Base-by-base conservation (phyloP, 2,888 invertebrate genomes). In the Malthinus flaveolus region DNA sequence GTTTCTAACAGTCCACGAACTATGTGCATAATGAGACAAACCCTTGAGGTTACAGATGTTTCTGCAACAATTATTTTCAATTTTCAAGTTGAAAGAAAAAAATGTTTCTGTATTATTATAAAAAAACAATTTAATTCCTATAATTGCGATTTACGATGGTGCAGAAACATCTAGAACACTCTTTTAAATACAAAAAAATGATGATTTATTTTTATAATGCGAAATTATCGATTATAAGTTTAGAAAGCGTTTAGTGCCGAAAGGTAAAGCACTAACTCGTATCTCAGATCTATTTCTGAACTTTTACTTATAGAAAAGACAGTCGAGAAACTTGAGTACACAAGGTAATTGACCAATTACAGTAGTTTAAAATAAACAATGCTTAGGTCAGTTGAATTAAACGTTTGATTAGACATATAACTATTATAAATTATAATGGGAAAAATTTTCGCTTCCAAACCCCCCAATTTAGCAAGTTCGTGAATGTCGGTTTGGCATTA, bases 1-100 rank as follows among this genome's bases (percentile, higher is more conserved):
- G 75, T 75, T 75, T 73, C 75, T 75, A 75, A 75, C 74, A 75
- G 74, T 67, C 64, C 70, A 71, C 72, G 71, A 72, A 70, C 68
- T 65, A 71, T 68, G 71, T 71, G 73, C 73, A 74, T 74, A 75
- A 75, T 74, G 72, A 71, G 73, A 74, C 73, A 73, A 73, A 23
- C 23, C 23, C 23, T 23, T 23, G 68, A 71, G 68, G 70, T 71
- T 63, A 69, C 10, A 72, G 70, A 69, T 71, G 72, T 72, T 71
- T 69, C 65, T 66, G 52, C 51, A 57, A 23, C 23, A 23, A 23
- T 23, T 23, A 23, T 5, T 23, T 11, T n/a, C 31, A 13, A 46
- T 23, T 23, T 23, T 23, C 23, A 23, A 23, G 3, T 23, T 23
- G 3, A 3, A 23, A 23, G 23, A 23, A 23, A 23, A 23, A 23